Percentiles rank a stretch among this genome's conserved stretches.
These are phyloP conservation scores for Spongilla lacustris DNA, from an alignment of 37 sponge, comb jelly and placozoan species.

Conservation along the genomic window DNA sequence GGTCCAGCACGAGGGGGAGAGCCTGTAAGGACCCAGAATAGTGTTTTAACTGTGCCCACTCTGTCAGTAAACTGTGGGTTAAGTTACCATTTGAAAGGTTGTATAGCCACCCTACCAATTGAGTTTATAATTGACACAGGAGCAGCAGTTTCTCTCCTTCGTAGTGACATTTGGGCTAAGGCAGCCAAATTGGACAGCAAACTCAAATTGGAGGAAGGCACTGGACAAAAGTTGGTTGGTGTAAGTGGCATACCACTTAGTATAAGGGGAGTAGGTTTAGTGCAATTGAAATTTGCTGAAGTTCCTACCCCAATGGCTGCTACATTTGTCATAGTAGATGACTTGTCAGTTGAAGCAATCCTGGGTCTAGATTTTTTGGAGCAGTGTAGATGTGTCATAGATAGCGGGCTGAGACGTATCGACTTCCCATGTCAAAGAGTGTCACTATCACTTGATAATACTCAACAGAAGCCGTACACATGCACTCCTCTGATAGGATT, in stretches of 20 bases:
- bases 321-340: no score
- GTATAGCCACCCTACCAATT: slow-evolving; percentile 6
- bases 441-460: slow-evolving; percentile 6
- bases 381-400: slow-evolving; percentile 8
- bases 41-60: no score
- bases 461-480: neutral
- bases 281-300: no score
- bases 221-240: slow-evolving; percentile 26
- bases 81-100: slow-evolving; percentile 9
- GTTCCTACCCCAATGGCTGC: no score
- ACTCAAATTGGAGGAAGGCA: neutral
- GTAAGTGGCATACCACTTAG: slow-evolving; percentile 32
- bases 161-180: slow-evolving; percentile 27
- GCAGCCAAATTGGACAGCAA: neutral
- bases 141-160: slow-evolving; percentile 31
- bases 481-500: neutral
- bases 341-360: neutral
- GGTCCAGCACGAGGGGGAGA: neutral
- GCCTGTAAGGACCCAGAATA: neutral
- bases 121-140: slow-evolving; percentile 31
- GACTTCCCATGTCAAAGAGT: slow-evolving; percentile 6
- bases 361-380: slow-evolving; percentile 26
- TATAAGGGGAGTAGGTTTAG: neutral
- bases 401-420: neutral
- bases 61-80: no score